A percentile compares a stretch with the other conserved stretches of the same genome.
phyloP scores from a whole-genome alignment of 2,797 vertebrate species.

The Decapterus maruadsi region DNA sequence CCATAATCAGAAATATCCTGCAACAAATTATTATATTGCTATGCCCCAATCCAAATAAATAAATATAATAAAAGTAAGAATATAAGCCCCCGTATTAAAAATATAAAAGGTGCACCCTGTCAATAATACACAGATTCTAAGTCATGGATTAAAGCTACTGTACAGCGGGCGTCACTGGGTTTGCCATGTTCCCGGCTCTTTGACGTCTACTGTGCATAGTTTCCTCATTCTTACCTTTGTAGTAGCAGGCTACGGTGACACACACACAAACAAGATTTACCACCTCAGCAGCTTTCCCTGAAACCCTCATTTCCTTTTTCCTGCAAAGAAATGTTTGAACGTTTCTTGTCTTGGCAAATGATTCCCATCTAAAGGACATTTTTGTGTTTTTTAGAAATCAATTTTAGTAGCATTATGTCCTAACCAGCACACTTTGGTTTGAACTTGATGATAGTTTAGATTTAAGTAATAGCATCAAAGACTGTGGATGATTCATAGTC shows the following conservation, averaged over 20 bases:
- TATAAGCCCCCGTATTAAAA: no score
- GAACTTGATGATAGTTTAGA: background rate
- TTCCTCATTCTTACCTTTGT: slow-evolving; percentile 46
- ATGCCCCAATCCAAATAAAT: no score
- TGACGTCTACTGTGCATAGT: background rate
- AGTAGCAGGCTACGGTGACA: background rate
- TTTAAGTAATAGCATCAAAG: background rate
- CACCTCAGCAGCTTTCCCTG: slow-evolving; percentile 26
- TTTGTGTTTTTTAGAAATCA: background rate
- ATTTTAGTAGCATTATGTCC: background rate
- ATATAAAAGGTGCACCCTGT: no score
- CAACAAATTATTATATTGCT: no score
- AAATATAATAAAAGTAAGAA: no score
- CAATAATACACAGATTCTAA: no score
- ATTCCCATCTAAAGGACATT: background rate
- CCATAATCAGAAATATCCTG: background rate
- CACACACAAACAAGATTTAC: slow-evolving; percentile 38
- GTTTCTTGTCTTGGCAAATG: background rate
- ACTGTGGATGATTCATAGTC: background rate
- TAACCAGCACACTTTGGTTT: background rate
- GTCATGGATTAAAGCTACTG: background rate
- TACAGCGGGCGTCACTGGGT: background rate
- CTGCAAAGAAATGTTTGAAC: background rate
- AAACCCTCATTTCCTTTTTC: slow-evolving; percentile 40
- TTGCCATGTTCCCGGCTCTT: background rate